Conservation (phyloP, 2,797 vertebrate species). For the Saxicola maurus region DNA sequence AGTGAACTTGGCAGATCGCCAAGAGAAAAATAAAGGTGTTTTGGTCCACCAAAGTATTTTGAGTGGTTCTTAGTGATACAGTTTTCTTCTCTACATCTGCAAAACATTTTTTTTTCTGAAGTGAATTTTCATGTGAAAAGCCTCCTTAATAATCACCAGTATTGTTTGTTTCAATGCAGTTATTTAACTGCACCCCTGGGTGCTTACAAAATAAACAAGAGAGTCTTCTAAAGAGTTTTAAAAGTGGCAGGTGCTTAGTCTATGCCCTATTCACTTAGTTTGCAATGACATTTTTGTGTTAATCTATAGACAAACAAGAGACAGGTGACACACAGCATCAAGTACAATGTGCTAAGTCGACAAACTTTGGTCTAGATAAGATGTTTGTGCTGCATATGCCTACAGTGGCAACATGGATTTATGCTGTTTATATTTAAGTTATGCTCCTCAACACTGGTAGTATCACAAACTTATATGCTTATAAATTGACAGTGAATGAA, state of each 20-base stretch:
- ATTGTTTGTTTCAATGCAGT: constrained; percentile 81
- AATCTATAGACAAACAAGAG: constrained; percentile 79
- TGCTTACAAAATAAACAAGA: constrained; percentile 85
- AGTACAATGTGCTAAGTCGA: constrained; percentile 56
- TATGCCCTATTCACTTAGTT: constrained; percentile 80
- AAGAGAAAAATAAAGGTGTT: constrained; percentile 79
- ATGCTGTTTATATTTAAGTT: constrained; percentile 13
- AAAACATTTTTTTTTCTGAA: constrained; percentile 76
- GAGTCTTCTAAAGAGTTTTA: constrained; percentile 80
- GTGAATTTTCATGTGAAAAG: constrained; percentile 83
- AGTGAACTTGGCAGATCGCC: constrained; percentile 81
- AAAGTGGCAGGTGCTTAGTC: constrained; percentile 92
- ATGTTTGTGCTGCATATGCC: constrained; percentile 36
- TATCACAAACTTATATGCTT: background rate
- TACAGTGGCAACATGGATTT: constrained; percentile 17
- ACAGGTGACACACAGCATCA: constrained; percentile 75
- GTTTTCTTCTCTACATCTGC: constrained; percentile 81
- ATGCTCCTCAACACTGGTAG: background rate
- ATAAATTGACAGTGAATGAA: background rate
- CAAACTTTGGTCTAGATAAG: constrained; percentile 58
- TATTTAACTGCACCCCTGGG: constrained; percentile 83
- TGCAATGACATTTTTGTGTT: constrained; percentile 74
- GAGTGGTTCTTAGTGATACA: constrained; percentile 80
- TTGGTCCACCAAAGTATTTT: constrained; percentile 79
- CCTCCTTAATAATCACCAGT: constrained; percentile 78